Percentiles rank a stretch among this genome's conserved stretches.
These are phyloP conservation scores for Choristoneura fumiferana DNA, from an alignment of 1,140 invertebrate species.

Conservation along the genomic window DNA sequence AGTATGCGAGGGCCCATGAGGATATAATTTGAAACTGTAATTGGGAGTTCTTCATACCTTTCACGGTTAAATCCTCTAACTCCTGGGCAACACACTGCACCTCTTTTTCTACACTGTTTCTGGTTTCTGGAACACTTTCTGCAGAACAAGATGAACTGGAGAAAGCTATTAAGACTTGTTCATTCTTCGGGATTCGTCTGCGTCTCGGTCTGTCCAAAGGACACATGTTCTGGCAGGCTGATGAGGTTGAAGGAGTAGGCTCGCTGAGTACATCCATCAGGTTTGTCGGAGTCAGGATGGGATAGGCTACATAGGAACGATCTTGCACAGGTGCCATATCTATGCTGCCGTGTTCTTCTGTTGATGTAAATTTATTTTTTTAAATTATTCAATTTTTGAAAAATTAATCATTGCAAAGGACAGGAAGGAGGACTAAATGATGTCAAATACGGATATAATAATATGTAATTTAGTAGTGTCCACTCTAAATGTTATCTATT, in stretches of 20 bases:
- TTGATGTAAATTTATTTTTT: constrained; percentile 14
- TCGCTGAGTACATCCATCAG: constrained; percentile 59
- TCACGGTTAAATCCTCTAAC: constrained; percentile 26
- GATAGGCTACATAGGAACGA: neutral
- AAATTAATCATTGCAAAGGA: no score
- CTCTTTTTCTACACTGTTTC: constrained; percentile 32
- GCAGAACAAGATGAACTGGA: constrained; percentile 54
- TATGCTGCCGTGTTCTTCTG: constrained; percentile 32
- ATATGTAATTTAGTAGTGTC: no score
- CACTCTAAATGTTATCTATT: no score
- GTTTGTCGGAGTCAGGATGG: constrained; percentile 28
- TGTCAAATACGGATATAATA: no score
- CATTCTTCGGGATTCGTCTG: constrained; percentile 37
- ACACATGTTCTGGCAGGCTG: constrained; percentile 33
- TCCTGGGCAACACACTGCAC: constrained; percentile 39
- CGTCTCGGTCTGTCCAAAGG: constrained; percentile 35
- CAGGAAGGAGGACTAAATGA: no score
- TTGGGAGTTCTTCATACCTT: no score
- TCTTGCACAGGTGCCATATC: constrained; percentile 55
- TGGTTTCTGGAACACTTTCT: constrained; percentile 43
- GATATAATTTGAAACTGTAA: no score
- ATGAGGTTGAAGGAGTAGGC: constrained; percentile 52
- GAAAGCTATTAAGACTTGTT: constrained; percentile 52
- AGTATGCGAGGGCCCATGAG: no score
- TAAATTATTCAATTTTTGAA: no score